Conservation (phyloP, 2,797 vertebrate species). For the Morus bassanus region DNA sequence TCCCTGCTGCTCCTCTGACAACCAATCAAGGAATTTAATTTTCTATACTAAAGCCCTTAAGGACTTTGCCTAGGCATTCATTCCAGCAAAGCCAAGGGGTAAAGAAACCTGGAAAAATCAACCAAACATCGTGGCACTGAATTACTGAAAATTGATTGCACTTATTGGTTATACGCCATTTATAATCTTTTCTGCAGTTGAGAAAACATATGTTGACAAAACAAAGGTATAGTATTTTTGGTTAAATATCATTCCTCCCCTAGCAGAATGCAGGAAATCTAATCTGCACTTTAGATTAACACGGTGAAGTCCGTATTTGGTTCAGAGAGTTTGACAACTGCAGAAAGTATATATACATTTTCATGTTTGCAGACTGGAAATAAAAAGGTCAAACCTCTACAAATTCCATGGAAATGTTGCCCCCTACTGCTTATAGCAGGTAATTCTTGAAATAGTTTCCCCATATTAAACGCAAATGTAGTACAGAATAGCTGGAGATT, state of each 20-base stretch:
- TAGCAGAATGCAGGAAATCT: neutral
- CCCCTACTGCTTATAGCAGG: neutral
- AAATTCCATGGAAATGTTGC: neutral
- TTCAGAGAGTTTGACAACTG: neutral
- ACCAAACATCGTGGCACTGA: neutral
- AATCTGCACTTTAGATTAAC: neutral
- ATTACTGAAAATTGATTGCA: neutral
- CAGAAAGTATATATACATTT: neutral
- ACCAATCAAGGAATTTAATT: neutral
- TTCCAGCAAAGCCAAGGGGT: neutral
- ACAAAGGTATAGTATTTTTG: neutral
- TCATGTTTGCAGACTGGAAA: neutral
- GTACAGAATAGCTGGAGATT: neutral
- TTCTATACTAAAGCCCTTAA: neutral
- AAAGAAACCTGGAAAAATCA: neutral
- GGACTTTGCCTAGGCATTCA: neutral
- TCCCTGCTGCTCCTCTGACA: neutral
- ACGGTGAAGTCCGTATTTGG: neutral
- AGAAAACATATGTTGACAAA: neutral
- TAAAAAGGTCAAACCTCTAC: neutral
- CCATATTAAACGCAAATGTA: neutral
- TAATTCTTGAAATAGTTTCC: neutral
- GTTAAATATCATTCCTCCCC: neutral
- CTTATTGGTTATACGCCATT: neutral
- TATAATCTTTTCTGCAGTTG: neutral